Evolutionary conservation across 2,888 invertebrate genomes (phyloP).

Genomic region (Nowickia ferox): DNA sequence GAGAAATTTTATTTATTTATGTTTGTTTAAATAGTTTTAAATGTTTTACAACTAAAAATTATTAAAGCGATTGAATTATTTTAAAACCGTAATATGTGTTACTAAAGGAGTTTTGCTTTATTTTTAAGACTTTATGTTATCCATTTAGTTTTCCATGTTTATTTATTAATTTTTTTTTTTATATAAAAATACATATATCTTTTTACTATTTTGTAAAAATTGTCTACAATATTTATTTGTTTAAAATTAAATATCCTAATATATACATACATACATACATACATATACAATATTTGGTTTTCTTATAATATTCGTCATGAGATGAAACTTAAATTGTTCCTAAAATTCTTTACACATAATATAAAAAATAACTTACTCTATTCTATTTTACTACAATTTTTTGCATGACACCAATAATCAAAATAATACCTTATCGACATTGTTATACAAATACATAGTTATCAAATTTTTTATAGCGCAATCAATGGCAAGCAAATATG

Average conservation of each 20-base stretch:
- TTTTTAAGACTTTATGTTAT: neutral
- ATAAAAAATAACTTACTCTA: neutral
- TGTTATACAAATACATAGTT: neutral
- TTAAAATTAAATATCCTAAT: neutral
- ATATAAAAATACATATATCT: neutral
- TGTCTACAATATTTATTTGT: neutral
- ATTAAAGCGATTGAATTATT: neutral
- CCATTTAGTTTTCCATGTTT: neutral
- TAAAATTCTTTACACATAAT: neutral
- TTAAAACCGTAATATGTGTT: too few relatives aligned
- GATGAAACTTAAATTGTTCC: neutral
- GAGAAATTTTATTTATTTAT: neutral
- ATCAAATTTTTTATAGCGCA: neutral
- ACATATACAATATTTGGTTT: neutral
- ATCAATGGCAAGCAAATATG: slow-evolving; percentile 27
- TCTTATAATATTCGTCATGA: neutral
- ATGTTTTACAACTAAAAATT: neutral
- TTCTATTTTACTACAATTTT: slow-evolving; percentile 11
- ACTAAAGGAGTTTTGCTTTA: neutral
- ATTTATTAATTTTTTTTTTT: neutral
- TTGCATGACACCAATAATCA: slow-evolving; percentile 36
- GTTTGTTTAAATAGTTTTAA: neutral
- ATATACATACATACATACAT: too few relatives aligned
- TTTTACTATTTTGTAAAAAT: neutral
- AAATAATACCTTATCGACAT: neutral